A percentile compares a stretch with the other conserved stretches of the same genome.
Conservation (phyloP, 2,113 vertebrate species). For the Stegostoma tigrinum region DNA sequence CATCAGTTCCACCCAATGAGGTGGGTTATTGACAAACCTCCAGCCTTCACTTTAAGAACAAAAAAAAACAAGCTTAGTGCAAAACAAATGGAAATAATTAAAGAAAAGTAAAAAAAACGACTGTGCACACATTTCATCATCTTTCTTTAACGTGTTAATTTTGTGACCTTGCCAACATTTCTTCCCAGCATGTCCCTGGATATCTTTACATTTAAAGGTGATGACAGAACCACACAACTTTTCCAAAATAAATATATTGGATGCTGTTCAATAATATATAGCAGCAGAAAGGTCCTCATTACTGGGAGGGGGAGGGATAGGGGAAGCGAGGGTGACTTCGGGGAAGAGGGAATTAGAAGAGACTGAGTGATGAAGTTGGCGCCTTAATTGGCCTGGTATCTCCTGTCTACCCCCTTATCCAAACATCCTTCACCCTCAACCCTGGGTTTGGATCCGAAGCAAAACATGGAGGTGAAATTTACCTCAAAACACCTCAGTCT, state of each 20-base stretch:
- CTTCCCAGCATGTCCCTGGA: constrained; percentile 14
- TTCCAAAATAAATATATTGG: constrained; percentile 7
- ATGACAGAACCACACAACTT: constrained; percentile 25
- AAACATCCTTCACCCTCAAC: neutral
- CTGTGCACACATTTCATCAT: constrained; percentile 31
- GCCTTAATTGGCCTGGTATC: neutral
- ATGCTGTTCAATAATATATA: neutral
- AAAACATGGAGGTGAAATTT: neutral
- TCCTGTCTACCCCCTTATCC: neutral
- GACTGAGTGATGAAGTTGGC: neutral
- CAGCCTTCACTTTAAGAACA: neutral
- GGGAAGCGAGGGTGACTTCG: neutral
- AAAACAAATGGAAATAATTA: constrained; percentile 33
- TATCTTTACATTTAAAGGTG: constrained; percentile 36
- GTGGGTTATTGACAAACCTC: neutral
- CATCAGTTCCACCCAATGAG: neutral
- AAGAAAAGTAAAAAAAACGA: neutral
- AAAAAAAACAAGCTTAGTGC: neutral
- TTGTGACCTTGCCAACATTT: constrained; percentile 27
- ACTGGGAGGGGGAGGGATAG: neutral
- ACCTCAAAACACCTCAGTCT: neutral
- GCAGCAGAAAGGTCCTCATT: neutral
- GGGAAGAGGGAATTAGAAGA: neutral
- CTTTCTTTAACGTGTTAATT: constrained; percentile 32
- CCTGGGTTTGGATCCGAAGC: neutral